Evolutionary conservation across 2,113 vertebrate genomes (phyloP).

Genomic region (Odocoileus virginianus): DNA sequence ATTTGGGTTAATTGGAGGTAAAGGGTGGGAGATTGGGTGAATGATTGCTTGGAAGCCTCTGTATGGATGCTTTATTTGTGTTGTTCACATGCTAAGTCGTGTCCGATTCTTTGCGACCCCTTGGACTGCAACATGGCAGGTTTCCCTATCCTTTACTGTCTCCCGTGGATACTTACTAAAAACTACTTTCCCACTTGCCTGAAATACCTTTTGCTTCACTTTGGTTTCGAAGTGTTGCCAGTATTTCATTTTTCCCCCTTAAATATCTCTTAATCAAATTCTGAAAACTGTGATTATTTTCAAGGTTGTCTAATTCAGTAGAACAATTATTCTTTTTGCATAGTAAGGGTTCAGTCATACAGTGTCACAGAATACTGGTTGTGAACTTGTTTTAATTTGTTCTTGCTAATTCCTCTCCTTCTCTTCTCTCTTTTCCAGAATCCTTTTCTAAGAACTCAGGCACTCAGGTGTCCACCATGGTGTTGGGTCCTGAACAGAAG

Average conservation of each 20-base stretch:
- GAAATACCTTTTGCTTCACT: not conserved
- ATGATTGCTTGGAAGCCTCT: not conserved
- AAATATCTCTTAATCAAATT: not conserved
- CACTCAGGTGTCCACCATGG: conserved; percentile 46
- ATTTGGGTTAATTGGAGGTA: conserved; percentile 21
- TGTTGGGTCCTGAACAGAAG: conserved; percentile 61
- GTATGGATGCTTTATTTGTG: not conserved
- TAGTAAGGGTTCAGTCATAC: not conserved
- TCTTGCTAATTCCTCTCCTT: conserved; percentile 1
- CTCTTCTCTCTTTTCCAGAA: conserved; percentile 52
- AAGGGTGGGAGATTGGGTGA: not conserved
- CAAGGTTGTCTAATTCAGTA: not conserved
- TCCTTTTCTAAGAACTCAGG: conserved; percentile 57
- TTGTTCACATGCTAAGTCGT: not conserved
- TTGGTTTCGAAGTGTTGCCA: conserved; percentile 31
- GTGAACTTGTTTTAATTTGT: conserved; percentile 5
- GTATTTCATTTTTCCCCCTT: conserved; percentile 29
- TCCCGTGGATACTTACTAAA: not conserved
- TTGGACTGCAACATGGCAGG: not conserved
- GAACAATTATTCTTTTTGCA: not conserved
- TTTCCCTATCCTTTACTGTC: not conserved
- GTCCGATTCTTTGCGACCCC: not conserved
- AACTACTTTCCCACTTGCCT: not conserved
- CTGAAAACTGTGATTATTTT: conserved; percentile 46
- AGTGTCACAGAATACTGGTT: not conserved